Base-by-base conservation (phyloP, 2,888 invertebrate species). In the Dynastes maya region DNA sequence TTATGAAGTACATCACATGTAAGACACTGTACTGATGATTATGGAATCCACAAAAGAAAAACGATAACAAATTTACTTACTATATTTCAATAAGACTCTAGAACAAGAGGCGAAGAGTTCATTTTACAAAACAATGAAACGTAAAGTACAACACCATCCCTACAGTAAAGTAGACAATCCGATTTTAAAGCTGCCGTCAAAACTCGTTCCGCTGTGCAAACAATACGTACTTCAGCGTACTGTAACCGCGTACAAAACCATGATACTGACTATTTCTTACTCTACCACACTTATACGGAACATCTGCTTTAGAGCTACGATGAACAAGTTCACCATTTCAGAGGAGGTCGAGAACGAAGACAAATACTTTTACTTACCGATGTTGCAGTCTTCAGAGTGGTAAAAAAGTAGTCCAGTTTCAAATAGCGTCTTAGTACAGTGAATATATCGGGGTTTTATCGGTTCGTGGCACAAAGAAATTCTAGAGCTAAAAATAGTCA, bases 121-220 rank as follows among this genome's bases (percentile, higher is more conserved):
- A 32, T 37, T 32, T 32, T 13, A 32, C 63, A 27, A 2, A 22
- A 58, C 27, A 63, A 32, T 9, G 29, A 53, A 68, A 9, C 22
- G 29, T 29, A 51, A 51, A 4, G 49, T 22, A n/a, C 65, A 2
- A 40, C 45, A 58, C 22, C 22, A 58, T 9, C 45, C 11, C 45
- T 51, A 13, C 9, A 27, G 29, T 22, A 27, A 11, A 51, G 22
- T 13, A 68, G 68, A 68, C 68, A 68, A 68, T 68, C 27, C 51
- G 68, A 68, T 68, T 68, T 68, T 51, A 68, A 68, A 68, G 68
- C 68, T 68, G 51, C 68, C 68, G 51, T 68, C 68, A 68, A 6
- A 11, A 8, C 68, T 29, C 51, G 68, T 68, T 55, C 16, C 55
- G 40, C 58, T 32, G 16, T 16, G 58, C 58, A 72, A 71, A 72